phyloP scores from a whole-genome alignment of 2,888 invertebrate genomes.

The Lumbricus terrestris region DNA sequence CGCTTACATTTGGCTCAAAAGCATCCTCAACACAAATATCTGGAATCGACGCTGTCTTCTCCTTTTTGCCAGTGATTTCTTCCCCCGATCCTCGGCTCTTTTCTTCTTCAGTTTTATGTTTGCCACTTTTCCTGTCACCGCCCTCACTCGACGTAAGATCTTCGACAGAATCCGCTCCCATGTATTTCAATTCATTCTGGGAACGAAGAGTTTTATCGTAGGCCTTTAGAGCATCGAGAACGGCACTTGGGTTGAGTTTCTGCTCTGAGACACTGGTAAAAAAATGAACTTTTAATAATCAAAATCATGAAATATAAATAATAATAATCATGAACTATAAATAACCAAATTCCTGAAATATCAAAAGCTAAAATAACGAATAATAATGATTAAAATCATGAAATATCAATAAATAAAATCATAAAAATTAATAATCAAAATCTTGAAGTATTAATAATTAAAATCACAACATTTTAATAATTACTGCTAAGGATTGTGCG shows the following conservation, averaged over 20 bases:
- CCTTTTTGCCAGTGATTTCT: background rate
- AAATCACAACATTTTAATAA: background rate
- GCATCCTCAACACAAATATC: background rate
- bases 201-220: slow-evolving; percentile 55
- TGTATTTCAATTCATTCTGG: slow-evolving; percentile 56
- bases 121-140: background rate
- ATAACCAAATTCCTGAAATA: background rate
- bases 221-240: slow-evolving; percentile 82
- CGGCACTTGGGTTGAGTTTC: slow-evolving; percentile 98
- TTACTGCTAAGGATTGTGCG: background rate
- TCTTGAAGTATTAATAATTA: background rate
- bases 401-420: too few species aligned
- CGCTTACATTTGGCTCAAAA: background rate
- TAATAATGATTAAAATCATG: too few species aligned
- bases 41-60: background rate
- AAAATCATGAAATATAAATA: background rate
- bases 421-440: background rate
- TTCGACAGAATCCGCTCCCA: slow-evolving; percentile 42
- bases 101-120: background rate
- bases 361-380: too few species aligned
- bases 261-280: slow-evolving; percentile 73
- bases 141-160: slow-evolving; percentile 23
- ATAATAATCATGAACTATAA: too few species aligned
- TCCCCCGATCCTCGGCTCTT: background rate
- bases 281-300: background rate